Evolutionary conservation across 2,888 invertebrate genomes (phyloP).

Genomic region (Heliothis peltigera): DNA sequence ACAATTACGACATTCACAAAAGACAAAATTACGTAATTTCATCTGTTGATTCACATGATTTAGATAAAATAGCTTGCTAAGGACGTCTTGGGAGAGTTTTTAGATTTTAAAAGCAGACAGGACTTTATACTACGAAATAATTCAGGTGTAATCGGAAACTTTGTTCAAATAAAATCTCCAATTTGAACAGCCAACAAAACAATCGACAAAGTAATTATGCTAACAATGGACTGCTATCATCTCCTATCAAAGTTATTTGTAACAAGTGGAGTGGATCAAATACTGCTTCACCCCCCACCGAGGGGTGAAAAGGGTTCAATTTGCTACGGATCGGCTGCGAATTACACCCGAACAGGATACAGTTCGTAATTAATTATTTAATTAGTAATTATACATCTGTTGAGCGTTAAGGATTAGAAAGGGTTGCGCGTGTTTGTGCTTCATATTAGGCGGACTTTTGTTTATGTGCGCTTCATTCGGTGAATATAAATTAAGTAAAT

Average conservation of each 20-base stretch:
- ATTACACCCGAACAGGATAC: slow-evolving; percentile 57
- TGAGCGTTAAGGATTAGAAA: slow-evolving; percentile 56
- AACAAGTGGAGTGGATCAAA: slow-evolving; percentile 56
- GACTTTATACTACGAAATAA: background rate
- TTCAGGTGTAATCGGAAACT: background rate
- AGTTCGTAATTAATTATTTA: slow-evolving; percentile 67
- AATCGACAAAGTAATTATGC: slow-evolving; percentile 31
- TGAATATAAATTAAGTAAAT: slow-evolving; percentile 10
- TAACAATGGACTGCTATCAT: slow-evolving; percentile 37
- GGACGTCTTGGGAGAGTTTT: too few relatives aligned
- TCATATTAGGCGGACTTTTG: slow-evolving; percentile 30
- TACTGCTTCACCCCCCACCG: slow-evolving; percentile 31
- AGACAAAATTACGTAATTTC: too few relatives aligned
- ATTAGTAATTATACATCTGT: slow-evolving; percentile 64
- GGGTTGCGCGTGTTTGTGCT: slow-evolving; percentile 52
- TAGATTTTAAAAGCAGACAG: too few relatives aligned
- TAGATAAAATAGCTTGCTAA: too few relatives aligned
- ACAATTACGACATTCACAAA: too few relatives aligned
- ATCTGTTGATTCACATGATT: too few relatives aligned
- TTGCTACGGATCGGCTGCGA: slow-evolving; percentile 42
- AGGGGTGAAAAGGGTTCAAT: slow-evolving; percentile 42
- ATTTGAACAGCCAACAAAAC: slow-evolving; percentile 10
- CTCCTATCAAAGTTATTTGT: slow-evolving; percentile 48
- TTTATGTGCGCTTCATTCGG: slow-evolving; percentile 33
- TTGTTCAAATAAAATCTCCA: slow-evolving; percentile 3